Evolutionary conservation across 2,888 invertebrate genomes (phyloP), one percentile per base, ranked within the genome.

Genomic region (Gymnoscelis rufifasciata): DNA sequence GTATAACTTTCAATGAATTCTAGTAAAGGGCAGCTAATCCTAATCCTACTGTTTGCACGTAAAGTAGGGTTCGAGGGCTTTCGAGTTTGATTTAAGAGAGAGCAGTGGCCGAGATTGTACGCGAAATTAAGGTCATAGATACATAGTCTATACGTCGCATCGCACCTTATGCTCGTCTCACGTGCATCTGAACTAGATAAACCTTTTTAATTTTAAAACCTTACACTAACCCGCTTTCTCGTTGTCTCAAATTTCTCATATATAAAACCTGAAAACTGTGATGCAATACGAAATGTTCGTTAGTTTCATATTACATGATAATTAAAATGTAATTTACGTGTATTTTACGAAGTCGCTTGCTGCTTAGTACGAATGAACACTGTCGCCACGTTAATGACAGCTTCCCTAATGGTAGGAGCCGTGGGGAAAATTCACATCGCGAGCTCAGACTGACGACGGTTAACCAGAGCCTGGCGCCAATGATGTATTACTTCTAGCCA

Each of bases 61-160:
- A 72, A 87, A 82, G 84, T 86, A 66, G 84, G 80, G 78, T 73
- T 88, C 76, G 83, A 84, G 87, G 87, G 83, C 86, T 78, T 63
- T 67, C 66, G 62, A 83, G 84, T 74, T 88, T 87, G 83, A 82
- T 83, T 87, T 86, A 76, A 87, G 86, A 86, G 86, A 87, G 86
- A 87, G 83, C 78, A 83, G 75, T 63, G 79, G 62, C 86, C 80
- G 71, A 80, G 80, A 80, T 83, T 66, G 71, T 68, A 57, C 51
- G 56, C 57, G 71, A 73, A 79, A 87, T 88, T 87, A 87, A 74
- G 87, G 86, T 78, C 86, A 81, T 73, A 83, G 69, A 74, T n/a
- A 19, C 19, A 19, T 19, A 19, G 19, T 19, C 76, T 66, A 75
- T 75, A 71, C 71, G 72, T 70, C 74, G 71, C 35, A 35, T 35